Percentiles rank a stretch among this genome's conserved stretches.
These are phyloP conservation scores for Brachyopa scutellaris DNA, from an alignment of 2,888 invertebrate genomes.

Conservation along the genomic window DNA sequence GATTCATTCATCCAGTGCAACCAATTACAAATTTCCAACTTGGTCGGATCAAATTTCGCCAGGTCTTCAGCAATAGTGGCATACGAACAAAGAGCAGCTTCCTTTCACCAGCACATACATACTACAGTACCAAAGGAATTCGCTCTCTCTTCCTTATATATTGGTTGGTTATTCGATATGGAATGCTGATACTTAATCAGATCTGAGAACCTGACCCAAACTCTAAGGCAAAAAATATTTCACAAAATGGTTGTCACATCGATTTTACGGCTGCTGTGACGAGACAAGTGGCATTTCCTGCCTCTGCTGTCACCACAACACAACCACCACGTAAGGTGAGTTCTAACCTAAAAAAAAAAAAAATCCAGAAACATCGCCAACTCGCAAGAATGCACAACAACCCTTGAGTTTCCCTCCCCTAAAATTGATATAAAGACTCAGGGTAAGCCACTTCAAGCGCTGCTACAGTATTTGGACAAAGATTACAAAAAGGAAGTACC, in stretches of 20 bases:
- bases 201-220: conserved; percentile 28
- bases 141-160: neutral
- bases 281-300: conserved; percentile 63
- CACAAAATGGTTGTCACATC: conserved; percentile 68
- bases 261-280: conserved; percentile 45
- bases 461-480: conserved; percentile 30
- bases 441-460: conserved; percentile 48
- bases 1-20: conserved; percentile 7
- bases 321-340: conserved; percentile 63
- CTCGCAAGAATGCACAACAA: conserved; percentile 41
- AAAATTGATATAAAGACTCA: conserved; percentile 25
- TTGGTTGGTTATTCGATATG: conserved; percentile 49
- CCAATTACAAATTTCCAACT: neutral
- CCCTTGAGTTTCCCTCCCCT: conserved; percentile 65
- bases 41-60: conserved; percentile 48
- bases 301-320: conserved; percentile 28
- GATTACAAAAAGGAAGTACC: conserved; percentile 31
- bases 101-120: conserved; percentile 5
- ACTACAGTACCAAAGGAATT: conserved; percentile 8
- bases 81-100: conserved; percentile 27
- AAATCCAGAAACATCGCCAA: conserved; percentile 38
- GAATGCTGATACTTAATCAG: conserved; percentile 23
- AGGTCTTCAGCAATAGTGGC: neutral
- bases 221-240: neutral
- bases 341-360: conserved; percentile 65